Percentiles rank a stretch among this genome's conserved stretches.
Conservation (phyloP, 2,113 vertebrate genomes). For the Isurus oxyrinchus region DNA sequence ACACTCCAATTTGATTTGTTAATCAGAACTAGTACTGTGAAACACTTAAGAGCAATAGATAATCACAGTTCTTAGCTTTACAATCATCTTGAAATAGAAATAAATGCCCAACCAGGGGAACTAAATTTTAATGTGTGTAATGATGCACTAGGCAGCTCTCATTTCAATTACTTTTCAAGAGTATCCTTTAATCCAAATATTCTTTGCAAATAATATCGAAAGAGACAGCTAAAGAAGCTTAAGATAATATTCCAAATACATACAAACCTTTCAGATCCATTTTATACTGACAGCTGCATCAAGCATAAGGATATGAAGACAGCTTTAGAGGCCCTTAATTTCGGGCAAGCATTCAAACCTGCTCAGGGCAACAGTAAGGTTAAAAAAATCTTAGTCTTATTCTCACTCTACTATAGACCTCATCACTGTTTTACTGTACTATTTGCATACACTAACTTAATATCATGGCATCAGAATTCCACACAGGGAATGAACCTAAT, state of each 20-base stretch:
- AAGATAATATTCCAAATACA: background rate
- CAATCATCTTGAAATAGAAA: background rate
- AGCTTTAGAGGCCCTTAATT: background rate
- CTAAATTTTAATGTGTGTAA: background rate
- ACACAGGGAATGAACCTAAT: background rate
- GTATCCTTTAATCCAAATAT: background rate
- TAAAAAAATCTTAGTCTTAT: background rate
- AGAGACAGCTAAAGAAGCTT: background rate
- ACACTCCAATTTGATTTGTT: background rate
- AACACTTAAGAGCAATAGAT: background rate
- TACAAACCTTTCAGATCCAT: background rate
- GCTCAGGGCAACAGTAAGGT: background rate
- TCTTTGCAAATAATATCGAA: background rate
- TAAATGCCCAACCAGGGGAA: background rate
- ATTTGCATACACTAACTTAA: background rate
- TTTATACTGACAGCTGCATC: background rate
- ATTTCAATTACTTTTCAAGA: background rate
- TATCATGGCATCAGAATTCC: background rate
- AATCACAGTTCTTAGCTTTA: conserved; percentile 8
- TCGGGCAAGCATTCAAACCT: background rate
- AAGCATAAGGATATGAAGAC: background rate
- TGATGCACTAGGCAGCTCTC: background rate
- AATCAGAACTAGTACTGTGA: background rate
- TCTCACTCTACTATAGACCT: background rate
- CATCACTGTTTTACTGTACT: background rate